phyloP scores from a whole-genome alignment of 1,140 invertebrate genomes.

The Drosophila parabipectinata region DNA sequence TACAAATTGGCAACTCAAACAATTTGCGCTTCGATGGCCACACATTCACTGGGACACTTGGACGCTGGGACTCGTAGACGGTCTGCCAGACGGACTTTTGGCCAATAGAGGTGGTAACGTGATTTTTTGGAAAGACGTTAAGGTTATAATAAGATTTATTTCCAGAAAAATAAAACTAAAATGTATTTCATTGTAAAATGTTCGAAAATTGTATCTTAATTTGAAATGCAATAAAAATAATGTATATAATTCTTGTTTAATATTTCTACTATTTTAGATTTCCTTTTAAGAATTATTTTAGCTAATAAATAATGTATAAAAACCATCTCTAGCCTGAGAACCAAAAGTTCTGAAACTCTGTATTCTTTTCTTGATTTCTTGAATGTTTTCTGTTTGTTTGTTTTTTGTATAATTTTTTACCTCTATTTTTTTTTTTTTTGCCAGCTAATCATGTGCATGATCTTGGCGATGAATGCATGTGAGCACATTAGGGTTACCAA shows the following conservation, averaged over 20 bases:
- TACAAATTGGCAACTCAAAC: slow-evolving; percentile 69
- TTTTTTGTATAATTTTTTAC: neutral
- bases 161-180: neutral
- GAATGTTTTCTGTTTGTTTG: neutral
- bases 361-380: slow-evolving; percentile 14
- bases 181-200: too few relatives aligned
- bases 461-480: slow-evolving; percentile 56
- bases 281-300: too few relatives aligned
- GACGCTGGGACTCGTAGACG: neutral
- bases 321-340: slow-evolving; percentile 30
- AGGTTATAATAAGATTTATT: too few relatives aligned
- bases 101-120: slow-evolving; percentile 15
- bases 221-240: too few relatives aligned
- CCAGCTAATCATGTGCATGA: slow-evolving; percentile 73
- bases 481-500: slow-evolving; percentile 45
- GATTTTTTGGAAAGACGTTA: neutral
- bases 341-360: slow-evolving; percentile 10
- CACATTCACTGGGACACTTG: slow-evolving; percentile 27
- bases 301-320: too few relatives aligned
- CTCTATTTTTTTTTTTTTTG: slow-evolving; percentile 17
- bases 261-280: too few relatives aligned
- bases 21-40: slow-evolving; percentile 41
- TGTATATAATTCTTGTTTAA: too few relatives aligned
- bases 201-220: too few relatives aligned
- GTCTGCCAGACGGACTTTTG: neutral